phyloP scores from a whole-genome alignment of 1,140 invertebrate species.

The Hycleus cichorii region DNA sequence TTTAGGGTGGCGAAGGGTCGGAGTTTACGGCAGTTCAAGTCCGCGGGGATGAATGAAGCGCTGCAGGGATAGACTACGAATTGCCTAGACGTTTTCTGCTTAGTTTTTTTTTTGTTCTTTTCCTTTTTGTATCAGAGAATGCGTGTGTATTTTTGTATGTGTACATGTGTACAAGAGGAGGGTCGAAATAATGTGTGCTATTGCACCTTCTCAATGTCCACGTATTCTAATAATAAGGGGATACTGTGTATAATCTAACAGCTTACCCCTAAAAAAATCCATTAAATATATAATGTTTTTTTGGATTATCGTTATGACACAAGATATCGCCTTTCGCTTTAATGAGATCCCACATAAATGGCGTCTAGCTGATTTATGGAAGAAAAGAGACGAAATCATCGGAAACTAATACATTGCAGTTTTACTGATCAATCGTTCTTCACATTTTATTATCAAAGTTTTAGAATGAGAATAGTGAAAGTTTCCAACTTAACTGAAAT shows the following conservation, averaged over 20 bases:
- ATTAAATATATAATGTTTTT: slow-evolving; percentile 14
- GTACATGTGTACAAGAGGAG: neutral
- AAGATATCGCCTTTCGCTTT: slow-evolving; percentile 14
- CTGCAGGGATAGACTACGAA: slow-evolving; percentile 31
- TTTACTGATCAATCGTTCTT: too few relatives aligned
- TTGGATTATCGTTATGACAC: slow-evolving; percentile 20
- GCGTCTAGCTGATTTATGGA: slow-evolving; percentile 4
- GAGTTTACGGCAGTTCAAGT: slow-evolving; percentile 25
- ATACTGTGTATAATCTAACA: neutral
- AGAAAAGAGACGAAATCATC: too few relatives aligned
- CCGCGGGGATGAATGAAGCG: slow-evolving; percentile 31
- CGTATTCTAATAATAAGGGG: slow-evolving; percentile 29
- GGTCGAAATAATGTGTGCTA: slow-evolving; percentile 26
- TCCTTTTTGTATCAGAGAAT: neutral
- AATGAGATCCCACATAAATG: slow-evolving; percentile 12
- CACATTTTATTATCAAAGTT: too few relatives aligned
- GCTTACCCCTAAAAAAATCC: slow-evolving; percentile 16
- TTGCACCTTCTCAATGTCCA: slow-evolving; percentile 26
- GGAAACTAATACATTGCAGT: too few relatives aligned
- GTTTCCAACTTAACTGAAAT: too few relatives aligned
- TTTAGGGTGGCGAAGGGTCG: slow-evolving; percentile 26
- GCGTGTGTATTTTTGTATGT: too few relatives aligned
- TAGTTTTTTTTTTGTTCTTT: slow-evolving; percentile 24
- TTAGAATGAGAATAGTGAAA: too few relatives aligned
- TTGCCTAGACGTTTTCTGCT: slow-evolving; percentile 30